phyloP scores from a whole-genome alignment of 1,140 invertebrate species.

The Octopus sinensis region DNA sequence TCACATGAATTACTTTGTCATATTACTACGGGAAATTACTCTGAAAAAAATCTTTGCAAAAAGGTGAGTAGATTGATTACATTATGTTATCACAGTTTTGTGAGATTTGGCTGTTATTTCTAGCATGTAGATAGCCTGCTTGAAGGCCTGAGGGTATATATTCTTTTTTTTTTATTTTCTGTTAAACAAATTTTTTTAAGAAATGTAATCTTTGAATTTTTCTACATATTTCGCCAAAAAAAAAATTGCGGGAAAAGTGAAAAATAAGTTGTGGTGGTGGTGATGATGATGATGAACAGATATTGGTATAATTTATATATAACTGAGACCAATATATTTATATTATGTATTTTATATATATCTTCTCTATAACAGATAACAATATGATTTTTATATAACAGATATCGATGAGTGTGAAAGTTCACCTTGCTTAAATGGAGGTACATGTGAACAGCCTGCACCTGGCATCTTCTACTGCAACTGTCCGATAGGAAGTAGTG shows the following conservation, averaged over 20 bases:
- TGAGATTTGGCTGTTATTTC: too few species aligned
- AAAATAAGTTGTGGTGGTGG: background rate
- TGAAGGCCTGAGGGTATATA: too few species aligned
- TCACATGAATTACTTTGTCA: too few species aligned
- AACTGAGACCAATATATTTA: background rate
- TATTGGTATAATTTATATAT: background rate
- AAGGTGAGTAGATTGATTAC: too few species aligned
- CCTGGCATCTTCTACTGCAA: slow-evolving; percentile 31
- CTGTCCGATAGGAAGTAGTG: slow-evolving; percentile 30
- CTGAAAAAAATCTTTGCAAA: too few species aligned
- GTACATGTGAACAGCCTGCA: slow-evolving; percentile 22
- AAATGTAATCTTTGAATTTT: background rate
- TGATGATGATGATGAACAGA: background rate
- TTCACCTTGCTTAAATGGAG: slow-evolving; percentile 33
- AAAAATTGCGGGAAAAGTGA: background rate
- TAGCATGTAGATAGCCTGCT: too few species aligned
- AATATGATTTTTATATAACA: slow-evolving; percentile 2
- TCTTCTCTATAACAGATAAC: background rate
- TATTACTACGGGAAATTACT: too few species aligned
- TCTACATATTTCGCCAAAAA: background rate
- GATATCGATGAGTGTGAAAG: slow-evolving; percentile 32
- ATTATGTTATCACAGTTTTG: too few species aligned
- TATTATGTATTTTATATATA: background rate
- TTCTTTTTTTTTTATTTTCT: too few species aligned
- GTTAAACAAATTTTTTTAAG: too few species aligned